A percentile compares a stretch with the other conserved stretches of the same genome.
Evolutionary conservation across 2,797 vertebrate species (phyloP).

Genomic region (Tragelaphus eurycerus): DNA sequence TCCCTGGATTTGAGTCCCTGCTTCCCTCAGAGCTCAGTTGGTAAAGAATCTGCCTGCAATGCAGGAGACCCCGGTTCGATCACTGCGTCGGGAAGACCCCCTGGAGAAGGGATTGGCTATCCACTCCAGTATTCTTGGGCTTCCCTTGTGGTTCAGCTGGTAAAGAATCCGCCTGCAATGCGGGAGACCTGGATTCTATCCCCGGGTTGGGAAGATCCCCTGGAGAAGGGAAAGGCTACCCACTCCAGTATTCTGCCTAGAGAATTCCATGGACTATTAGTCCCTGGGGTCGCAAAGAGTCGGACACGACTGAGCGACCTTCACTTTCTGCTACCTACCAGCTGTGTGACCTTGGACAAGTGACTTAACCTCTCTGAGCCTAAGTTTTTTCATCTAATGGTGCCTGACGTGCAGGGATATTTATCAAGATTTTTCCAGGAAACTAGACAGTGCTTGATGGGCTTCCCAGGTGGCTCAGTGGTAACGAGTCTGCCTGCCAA

Average conservation of each 20-base stretch:
- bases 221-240: background rate
- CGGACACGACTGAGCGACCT: accelerated
- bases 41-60: background rate
- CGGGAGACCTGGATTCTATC: accelerated
- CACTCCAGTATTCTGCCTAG: background rate
- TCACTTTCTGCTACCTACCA: background rate
- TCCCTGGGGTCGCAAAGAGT: background rate
- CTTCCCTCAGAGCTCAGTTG: background rate
- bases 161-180: background rate
- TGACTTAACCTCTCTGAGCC: background rate
- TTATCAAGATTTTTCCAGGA: background rate
- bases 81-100: background rate
- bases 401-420: background rate
- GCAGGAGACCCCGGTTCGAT: background rate
- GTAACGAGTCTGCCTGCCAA: background rate
- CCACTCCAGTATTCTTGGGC: no score
- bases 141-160: no score
- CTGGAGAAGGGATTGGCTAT: background rate
- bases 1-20: accelerated
- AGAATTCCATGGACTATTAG: background rate
- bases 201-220: background rate
- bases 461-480: background rate
- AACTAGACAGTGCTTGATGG: background rate
- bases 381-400: background rate
- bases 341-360: background rate